Conservation (phyloP, 2,113 vertebrate genomes). For the Triplophysa tibetana region DNA sequence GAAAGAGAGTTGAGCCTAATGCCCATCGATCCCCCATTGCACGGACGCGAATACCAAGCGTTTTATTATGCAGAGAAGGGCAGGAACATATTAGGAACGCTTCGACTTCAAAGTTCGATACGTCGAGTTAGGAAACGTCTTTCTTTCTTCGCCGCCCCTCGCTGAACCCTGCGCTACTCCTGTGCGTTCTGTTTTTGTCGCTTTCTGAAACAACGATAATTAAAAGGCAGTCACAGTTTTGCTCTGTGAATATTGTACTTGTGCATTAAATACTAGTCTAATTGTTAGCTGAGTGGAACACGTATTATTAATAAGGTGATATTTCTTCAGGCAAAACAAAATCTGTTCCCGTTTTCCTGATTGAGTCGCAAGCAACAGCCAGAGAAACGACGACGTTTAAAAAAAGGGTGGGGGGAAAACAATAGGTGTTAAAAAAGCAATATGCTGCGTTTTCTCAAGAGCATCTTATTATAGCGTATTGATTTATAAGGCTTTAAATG, state of each 20-base stretch:
- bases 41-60: slow-evolving; percentile 84
- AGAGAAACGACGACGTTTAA: slow-evolving; percentile 48
- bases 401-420: slow-evolving; percentile 54
- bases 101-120: slow-evolving; percentile 54
- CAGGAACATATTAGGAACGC: slow-evolving; percentile 61
- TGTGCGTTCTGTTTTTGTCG: slow-evolving; percentile 31
- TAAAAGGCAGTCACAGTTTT: slow-evolving; percentile 50
- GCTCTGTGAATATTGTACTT: slow-evolving; percentile 51
- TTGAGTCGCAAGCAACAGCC: slow-evolving; percentile 58
- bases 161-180: slow-evolving; percentile 16
- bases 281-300: slow-evolving; percentile 61
- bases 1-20: slow-evolving; percentile 74
- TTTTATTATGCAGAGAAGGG: slow-evolving; percentile 89
- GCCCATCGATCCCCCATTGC: slow-evolving; percentile 82
- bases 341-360: slow-evolving; percentile 57
- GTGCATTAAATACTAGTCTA: slow-evolving; percentile 55
- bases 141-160: slow-evolving; percentile 77
- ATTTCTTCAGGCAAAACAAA: slow-evolving; percentile 64
- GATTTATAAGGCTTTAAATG: slow-evolving; percentile 80
- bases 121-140: slow-evolving; percentile 49
- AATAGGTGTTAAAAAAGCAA: slow-evolving; percentile 77
- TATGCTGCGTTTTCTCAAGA: slow-evolving; percentile 75
- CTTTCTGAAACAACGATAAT: slow-evolving; percentile 62
- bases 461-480: slow-evolving; percentile 79
- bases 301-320: slow-evolving; percentile 63